Evolutionary conservation across 2,113 vertebrate species (phyloP).

Genomic region (Muscicapa adusta): DNA sequence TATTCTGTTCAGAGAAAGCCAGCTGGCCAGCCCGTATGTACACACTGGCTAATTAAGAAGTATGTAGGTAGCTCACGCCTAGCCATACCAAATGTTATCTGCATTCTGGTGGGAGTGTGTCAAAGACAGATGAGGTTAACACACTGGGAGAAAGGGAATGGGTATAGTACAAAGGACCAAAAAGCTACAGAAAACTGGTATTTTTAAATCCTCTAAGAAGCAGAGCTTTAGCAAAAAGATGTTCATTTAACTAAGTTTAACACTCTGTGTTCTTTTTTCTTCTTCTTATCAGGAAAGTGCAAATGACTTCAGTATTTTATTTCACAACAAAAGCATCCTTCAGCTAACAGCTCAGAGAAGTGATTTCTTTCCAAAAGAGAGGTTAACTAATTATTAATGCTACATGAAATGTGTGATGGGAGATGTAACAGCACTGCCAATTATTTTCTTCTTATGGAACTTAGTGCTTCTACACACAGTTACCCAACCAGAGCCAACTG

Average conservation of each 20-base stretch:
- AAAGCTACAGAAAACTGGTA: neutral
- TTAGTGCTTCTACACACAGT: neutral
- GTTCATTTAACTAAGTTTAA: neutral
- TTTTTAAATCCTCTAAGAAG: neutral
- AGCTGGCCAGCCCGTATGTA: neutral
- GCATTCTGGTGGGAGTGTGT: neutral
- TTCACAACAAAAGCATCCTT: neutral
- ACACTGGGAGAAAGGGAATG: neutral
- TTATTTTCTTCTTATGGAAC: neutral
- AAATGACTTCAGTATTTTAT: neutral
- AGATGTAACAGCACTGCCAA: neutral
- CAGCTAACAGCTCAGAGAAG: neutral
- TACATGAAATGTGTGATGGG: neutral
- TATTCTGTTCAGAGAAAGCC: slow-evolving; percentile 3
- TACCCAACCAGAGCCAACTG: neutral
- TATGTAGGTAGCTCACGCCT: neutral
- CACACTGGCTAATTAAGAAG: neutral
- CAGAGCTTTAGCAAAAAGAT: neutral
- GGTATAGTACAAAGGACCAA: neutral
- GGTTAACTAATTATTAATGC: neutral
- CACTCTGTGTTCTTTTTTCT: neutral
- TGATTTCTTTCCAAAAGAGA: neutral
- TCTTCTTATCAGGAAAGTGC: neutral
- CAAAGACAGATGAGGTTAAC: neutral
- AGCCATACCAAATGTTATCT: slow-evolving; percentile 1